Base-by-base conservation (phyloP, 2,113 vertebrate species). In the Callopanchax toddi region DNA sequence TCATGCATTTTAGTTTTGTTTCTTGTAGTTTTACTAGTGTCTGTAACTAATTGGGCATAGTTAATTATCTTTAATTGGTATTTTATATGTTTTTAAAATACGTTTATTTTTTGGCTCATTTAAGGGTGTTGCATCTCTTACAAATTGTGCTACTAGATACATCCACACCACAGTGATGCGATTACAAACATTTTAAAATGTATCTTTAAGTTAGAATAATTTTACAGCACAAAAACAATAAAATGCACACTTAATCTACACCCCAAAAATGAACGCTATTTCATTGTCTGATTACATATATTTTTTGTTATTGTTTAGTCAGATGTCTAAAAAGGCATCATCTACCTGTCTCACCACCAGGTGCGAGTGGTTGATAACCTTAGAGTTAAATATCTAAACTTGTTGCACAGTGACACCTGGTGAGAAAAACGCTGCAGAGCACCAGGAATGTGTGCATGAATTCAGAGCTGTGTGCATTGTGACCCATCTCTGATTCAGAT, bases 341-440 rank as follows among this genome's bases (percentile, higher is more conserved):
- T 32, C 46, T 16, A 59, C 50, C 20, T 65, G 46, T 49, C 21
- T 15, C 9, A 7, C 11, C 60, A 63, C 11, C 60, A 63, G 44
- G 43, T 70, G 44, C 9, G 21, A 51, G 2, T 37, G 3, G n/a
- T 4, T 26, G 42, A 57, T 32, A 11, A 3, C 1, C 8, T 2
- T 17, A 25, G 16, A 15, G 20, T 21, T 11, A n/a, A n/a, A 2
- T 1, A 8, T 46, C 13, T 63, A 68, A 49, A 57, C 42, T 32
- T 69, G 68, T 60, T 66, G 32, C 58, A 74, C 71, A 80, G 79
- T 25, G 86, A 61, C 84, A 61, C 71, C 83, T 78, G 45, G 60
- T 67, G 86, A 59, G 5, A 34, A 1, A 17, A 0, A 51, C 1
- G 16, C 7, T 6, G 50, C 67, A 79, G 17, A 68, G 37, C 79